Evolutionary conservation across 1,140 invertebrate species (phyloP), one percentile per base, ranked within the genome.

Genomic region (Battus philenor): DNA sequence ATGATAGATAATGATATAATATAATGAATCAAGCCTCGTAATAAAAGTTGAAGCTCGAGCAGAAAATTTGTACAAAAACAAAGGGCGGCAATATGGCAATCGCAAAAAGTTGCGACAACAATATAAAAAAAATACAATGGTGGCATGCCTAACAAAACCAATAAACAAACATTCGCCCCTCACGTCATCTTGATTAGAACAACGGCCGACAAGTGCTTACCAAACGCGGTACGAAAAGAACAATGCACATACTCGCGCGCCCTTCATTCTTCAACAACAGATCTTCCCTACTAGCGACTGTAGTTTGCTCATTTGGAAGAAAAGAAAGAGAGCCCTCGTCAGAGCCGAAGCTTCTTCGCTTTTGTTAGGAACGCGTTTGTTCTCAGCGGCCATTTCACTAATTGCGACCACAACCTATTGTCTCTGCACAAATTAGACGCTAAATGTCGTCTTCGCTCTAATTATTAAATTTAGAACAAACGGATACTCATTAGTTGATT

Each of bases 251-350:
- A 72, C 73, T 75, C 70, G 53, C 50, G 53, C 53, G 59, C 71
- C 71, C 73, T 78, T 77, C 72, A 67, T 65, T 72, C 69, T 66
- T 70, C 53, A 75, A 77, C 73, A 73, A 75, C 75, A 79, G 79
- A 77, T 79, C 75, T 78, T 77, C 74, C 65, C 71, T 54, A 54
- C 59, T 56, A 64, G 66, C 59, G 60, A 68, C 66, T 76, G 72
- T 78, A 78, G 77, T 81, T 81, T 80, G 77, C 73, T 84, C 80
- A 81, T 84, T 84, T 81, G 80, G 80, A 84, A 81, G 77, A 77
- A 80, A 80, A 75, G 79, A 81, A 81, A 78, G 72, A 69, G 62
- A 59, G 63, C 64, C 66, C 64, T 63, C 68, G 56, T 61, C 63
- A 61, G n/a, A 61, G 68, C 52, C 49, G 65, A 67, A 66, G 64